These are phyloP conservation scores for Stichodactyla mertensii DNA, from an alignment of 64 coral and sea anemone genomes.

Conservation along the genomic window DNA sequence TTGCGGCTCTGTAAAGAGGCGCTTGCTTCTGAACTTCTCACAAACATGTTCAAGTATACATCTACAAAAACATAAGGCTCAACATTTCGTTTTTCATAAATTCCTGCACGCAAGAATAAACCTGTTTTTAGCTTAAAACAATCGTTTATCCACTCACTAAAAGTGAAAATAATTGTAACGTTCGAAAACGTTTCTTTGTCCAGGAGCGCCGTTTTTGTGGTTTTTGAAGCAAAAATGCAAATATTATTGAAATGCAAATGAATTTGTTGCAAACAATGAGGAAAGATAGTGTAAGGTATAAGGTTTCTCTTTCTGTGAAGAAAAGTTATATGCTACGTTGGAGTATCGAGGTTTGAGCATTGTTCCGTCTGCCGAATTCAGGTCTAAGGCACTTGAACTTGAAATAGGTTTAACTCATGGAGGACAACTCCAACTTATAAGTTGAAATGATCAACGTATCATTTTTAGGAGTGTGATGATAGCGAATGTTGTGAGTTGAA, in stretches of 20 bases:
- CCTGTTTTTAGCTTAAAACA: not conserved
- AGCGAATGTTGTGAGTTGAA: not conserved
- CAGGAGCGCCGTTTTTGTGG: slow-evolving; percentile 14
- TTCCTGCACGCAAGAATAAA: not conserved
- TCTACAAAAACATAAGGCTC: not conserved
- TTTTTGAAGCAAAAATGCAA: slow-evolving; percentile 20
- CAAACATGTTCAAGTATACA: not conserved
- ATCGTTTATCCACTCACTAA: too few relatives aligned
- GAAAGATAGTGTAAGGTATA: slow-evolving; percentile 3
- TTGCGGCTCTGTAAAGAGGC: not conserved
- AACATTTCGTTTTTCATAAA: not conserved
- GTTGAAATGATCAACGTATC: not conserved
- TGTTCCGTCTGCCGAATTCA: not conserved
- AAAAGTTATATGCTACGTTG: not conserved
- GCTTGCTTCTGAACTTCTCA: not conserved
- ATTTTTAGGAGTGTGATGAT: not conserved
- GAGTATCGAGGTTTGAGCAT: not conserved
- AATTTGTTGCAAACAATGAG: not conserved
- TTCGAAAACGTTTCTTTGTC: not conserved
- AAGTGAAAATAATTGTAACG: not conserved
- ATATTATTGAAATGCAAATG: slow-evolving; percentile 28
- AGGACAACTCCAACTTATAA: not conserved
- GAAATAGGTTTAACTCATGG: not conserved
- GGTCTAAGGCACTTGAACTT: slow-evolving; percentile 1
- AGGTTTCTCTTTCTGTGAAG: not conserved